Conservation (phyloP, 2,113 vertebrate species). For the Chionomys nivalis region DNA sequence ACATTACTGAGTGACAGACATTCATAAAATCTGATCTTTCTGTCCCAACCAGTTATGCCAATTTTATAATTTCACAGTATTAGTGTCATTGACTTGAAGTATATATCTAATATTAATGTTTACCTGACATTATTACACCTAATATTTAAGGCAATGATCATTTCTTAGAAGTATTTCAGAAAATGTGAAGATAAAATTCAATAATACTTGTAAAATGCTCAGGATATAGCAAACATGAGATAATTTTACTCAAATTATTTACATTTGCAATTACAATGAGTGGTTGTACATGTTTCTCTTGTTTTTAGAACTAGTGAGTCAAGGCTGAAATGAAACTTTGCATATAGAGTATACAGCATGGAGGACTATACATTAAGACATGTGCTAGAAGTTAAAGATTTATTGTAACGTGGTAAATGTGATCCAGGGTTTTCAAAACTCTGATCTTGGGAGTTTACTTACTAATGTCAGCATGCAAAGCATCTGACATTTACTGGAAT, state of each 20-base stretch:
- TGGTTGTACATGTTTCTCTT: background rate
- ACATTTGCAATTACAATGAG: background rate
- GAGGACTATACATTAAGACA: background rate
- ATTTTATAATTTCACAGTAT: background rate
- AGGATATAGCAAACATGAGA: background rate
- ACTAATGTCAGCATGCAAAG: background rate
- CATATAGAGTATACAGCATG: background rate
- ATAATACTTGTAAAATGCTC: background rate
- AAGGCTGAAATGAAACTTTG: background rate
- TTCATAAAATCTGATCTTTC: background rate
- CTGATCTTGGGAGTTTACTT: background rate
- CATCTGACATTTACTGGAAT: background rate
- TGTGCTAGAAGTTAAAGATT: background rate
- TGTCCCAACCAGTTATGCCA: background rate
- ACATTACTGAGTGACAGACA: background rate
- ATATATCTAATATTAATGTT: background rate
- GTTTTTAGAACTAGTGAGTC: background rate
- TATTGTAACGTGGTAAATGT: background rate
- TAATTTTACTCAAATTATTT: background rate
- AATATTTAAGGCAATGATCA: background rate
- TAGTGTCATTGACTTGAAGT: background rate
- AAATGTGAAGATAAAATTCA: background rate
- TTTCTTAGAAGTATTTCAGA: background rate
- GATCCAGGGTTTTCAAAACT: background rate
- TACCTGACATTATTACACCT: background rate